These are phyloP conservation scores for Parambassis ranga DNA, from an alignment of 2,797 vertebrate genomes.

Conservation along the genomic window DNA sequence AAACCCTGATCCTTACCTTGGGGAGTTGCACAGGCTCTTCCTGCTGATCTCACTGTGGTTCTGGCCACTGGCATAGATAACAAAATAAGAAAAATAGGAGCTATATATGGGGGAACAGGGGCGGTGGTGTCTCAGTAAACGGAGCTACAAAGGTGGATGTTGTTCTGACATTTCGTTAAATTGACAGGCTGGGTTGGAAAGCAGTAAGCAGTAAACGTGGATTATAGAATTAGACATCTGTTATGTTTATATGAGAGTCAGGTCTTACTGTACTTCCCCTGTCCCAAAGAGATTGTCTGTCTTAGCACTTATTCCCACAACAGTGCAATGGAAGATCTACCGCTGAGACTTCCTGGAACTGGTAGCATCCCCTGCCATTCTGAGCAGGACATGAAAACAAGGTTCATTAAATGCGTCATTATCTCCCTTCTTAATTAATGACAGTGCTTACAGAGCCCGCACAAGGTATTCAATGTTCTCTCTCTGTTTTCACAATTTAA, in stretches of 20 bases:
- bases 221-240: too few species aligned
- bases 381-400: slow-evolving; percentile 56
- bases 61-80: slow-evolving; percentile 5
- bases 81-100: slow-evolving; percentile 45
- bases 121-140: not conserved
- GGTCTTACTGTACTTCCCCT: slow-evolving; percentile 1
- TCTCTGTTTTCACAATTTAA: not conserved
- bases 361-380: slow-evolving; percentile 33
- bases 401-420: slow-evolving; percentile 29
- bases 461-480: not conserved
- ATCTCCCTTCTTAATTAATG: not conserved
- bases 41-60: slow-evolving; percentile 50
- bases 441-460: not conserved
- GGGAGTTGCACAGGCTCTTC: slow-evolving; percentile 53
- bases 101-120: slow-evolving; percentile 34
- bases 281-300: slow-evolving; percentile 44
- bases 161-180: too few species aligned
- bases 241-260: slow-evolving; percentile 12
- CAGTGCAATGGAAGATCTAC: slow-evolving; percentile 55
- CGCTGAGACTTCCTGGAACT: slow-evolving; percentile 48
- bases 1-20: slow-evolving; percentile 42
- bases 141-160: too few species aligned
- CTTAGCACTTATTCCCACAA: slow-evolving; percentile 51
- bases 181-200: too few species aligned
- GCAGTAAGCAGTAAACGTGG: too few species aligned